Evolutionary conservation across 2,113 vertebrate genomes (phyloP).

Genomic region (Corythoichthys intestinalis): DNA sequence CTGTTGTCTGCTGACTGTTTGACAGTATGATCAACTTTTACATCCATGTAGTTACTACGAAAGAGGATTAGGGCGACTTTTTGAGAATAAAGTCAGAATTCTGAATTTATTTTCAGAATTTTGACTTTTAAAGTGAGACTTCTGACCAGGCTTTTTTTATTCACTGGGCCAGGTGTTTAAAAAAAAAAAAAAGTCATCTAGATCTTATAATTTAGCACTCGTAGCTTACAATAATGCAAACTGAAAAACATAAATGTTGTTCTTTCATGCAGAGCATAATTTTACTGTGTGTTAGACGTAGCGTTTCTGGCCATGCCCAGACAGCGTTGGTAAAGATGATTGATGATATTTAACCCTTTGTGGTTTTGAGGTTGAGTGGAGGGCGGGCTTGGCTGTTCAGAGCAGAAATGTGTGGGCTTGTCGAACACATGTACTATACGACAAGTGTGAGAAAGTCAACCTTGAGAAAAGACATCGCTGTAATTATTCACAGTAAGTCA

Average conservation of each 20-base stretch:
- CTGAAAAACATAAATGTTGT: background rate
- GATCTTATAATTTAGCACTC: background rate
- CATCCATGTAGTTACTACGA: background rate
- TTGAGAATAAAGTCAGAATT: too few relatives aligned
- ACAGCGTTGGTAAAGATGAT: conserved; percentile 75
- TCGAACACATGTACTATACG: conserved; percentile 54
- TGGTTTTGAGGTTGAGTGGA: conserved; percentile 69
- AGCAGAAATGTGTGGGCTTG: conserved; percentile 53
- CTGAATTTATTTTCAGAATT: too few relatives aligned
- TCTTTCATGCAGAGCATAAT: background rate
- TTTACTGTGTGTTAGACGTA: background rate
- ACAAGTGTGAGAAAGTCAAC: conserved; percentile 63
- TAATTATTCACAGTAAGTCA: conserved; percentile 71
- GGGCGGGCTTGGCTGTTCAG: conserved; percentile 57
- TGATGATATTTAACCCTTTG: conserved; percentile 75
- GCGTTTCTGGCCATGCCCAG: conserved; percentile 55
- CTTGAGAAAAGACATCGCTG: conserved; percentile 71
- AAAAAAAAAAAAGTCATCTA: background rate
- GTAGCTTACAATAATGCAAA: background rate
- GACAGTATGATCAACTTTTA: background rate
- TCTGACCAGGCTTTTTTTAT: too few relatives aligned
- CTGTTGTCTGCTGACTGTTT: background rate
- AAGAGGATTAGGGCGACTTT: too few relatives aligned
- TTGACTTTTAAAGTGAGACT: too few relatives aligned
- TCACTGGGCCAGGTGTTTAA: background rate